Evolutionary conservation across 2,113 vertebrate species (phyloP).

Genomic region (Chaetops frenatus): DNA sequence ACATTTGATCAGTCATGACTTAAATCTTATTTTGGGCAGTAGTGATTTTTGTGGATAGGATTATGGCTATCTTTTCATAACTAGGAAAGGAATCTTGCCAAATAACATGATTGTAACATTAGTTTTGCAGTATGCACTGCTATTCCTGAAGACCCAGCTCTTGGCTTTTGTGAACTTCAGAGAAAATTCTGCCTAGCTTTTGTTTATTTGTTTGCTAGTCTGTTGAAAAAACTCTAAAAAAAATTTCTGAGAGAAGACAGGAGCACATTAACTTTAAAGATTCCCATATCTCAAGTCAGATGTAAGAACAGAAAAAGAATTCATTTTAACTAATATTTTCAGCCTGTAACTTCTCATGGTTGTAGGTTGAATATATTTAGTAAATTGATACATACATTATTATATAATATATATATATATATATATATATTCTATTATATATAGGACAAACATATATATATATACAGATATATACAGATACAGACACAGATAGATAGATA

Average conservation of each 20-base stretch:
- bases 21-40: neutral
- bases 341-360: neutral
- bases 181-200: neutral
- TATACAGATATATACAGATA: too few relatives aligned
- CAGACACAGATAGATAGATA: too few relatives aligned
- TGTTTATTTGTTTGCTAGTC: neutral
- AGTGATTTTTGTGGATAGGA: constrained; percentile 6
- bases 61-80: constrained; percentile 17
- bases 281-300: neutral
- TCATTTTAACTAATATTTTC: neutral
- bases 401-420: neutral
- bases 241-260: neutral
- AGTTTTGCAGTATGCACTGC: neutral
- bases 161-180: neutral
- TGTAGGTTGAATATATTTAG: neutral
- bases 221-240: neutral
- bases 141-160: neutral
- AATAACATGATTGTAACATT: neutral
- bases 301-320: neutral
- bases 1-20: neutral
- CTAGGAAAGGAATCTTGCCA: neutral
- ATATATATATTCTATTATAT: too few relatives aligned
- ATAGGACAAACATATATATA: too few relatives aligned
- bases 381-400: neutral
- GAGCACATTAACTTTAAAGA: neutral